phyloP scores from a whole-genome alignment of 1,140 invertebrate genomes.

The Subanguina moxae region DNA sequence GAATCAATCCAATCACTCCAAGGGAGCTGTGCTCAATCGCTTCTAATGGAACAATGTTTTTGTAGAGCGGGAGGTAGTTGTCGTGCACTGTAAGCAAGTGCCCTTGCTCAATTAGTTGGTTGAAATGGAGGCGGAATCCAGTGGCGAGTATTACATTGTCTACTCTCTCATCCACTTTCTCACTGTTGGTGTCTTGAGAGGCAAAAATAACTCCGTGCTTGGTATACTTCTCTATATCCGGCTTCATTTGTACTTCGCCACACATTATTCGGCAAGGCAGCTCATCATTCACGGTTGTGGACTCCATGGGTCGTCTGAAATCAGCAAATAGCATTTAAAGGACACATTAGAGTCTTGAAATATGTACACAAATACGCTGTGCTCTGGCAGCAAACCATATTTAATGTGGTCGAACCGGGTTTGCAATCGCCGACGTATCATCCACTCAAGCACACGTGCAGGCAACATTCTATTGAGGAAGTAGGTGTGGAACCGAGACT shows the following conservation, averaged over 20 bases:
- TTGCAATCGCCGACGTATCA: slow-evolving; percentile 2
- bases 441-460: neutral
- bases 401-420: slow-evolving; percentile 62
- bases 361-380: slow-evolving; percentile 45
- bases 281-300: neutral
- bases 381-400: slow-evolving; percentile 62
- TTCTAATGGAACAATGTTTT: neutral
- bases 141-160: slow-evolving; percentile 4
- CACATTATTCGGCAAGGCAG: neutral
- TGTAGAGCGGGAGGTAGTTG: neutral
- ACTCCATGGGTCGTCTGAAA: too few species aligned
- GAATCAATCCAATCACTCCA: slow-evolving; percentile 1
- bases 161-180: neutral
- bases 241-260: neutral
- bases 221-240: neutral
- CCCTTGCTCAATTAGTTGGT: neutral
- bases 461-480: neutral
- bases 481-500: neutral
- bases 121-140: neutral
- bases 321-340: too few species aligned
- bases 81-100: neutral
- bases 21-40: neutral
- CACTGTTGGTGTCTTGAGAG: neutral
- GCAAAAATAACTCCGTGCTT: neutral
- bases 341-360: too few species aligned